Base-by-base conservation (phyloP, 2,888 invertebrate genomes). In the Ernsta delagoae region DNA sequence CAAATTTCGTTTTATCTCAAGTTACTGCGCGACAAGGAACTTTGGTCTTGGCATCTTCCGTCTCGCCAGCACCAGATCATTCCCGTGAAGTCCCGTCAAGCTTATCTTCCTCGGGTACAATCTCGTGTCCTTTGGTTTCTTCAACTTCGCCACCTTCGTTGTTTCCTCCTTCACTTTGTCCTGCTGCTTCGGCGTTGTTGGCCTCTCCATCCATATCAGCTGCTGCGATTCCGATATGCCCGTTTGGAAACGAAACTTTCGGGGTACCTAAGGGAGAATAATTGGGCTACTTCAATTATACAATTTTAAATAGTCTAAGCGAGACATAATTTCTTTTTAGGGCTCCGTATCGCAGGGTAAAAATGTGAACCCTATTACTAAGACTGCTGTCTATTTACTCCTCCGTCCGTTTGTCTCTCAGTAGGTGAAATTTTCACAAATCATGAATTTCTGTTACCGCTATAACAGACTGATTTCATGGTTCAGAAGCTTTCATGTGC, bases 131-230 rank as follows among this genome's bases (percentile, higher is more conserved):
- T 72, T 73, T 0, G 73, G 70, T 0, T 68, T 39, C 0, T 67
- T 56, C 1, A 75, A 31, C 62, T 53, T 53, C 24, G 0, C 8
- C 9, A 9, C 16, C 34, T 54, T 54, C 53, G 24, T 54, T 5
- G 5, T 1, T 34, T 70, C 70, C 48, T 48, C 57, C 34, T n/a
- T 36, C 39, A 8, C n/a, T 24, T 68, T 24, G 3, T 66, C 36
- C 16, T 73, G 61, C 9, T 41, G 71, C 64, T 70, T 65, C 39
- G 57, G 65, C 1, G 11, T 71, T 71, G 0, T 71, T 65, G 24
- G 74, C 59, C 0, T 76, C 79, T 88, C 84, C 79, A 87, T 82
- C 92, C 91, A 92, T 2, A 92, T 90, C 5, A 74, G 66, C 64
- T 91, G 90, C 0, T 74, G 45, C 0, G 77, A 74, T 0, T 81